Base-by-base conservation (phyloP, 2,888 invertebrate species). In the Drosophila monieri region DNA sequence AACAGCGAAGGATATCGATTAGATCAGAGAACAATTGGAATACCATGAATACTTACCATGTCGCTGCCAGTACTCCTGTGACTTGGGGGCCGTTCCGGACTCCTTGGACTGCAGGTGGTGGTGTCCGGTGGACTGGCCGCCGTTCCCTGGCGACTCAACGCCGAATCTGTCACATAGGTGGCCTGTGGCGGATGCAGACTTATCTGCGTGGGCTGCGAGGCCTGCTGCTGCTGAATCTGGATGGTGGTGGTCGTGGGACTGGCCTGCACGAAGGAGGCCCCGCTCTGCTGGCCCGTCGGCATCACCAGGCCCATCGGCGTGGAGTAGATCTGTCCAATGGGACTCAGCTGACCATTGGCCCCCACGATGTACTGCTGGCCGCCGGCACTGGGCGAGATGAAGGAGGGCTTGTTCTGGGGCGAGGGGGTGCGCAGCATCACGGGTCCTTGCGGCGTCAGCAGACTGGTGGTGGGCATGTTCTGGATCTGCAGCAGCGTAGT, bases 41-140 rank as follows among this genome's bases (percentile, higher is more conserved):
- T 2, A 8, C 10, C 4, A 9, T 2, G 0, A 25, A 0, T 32
- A 61, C 74, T 74, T 58, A 92, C 92, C 92, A 92, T 92, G 79
- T 92, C 92, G 81, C 91, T 91, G 25, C 91, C 91, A 49, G 89
- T 90, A 74, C 92, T 92, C 14, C 90, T 89, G 73, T 91, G 90
- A 59, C 91, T 91, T 9, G 90, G 89, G 53, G 91, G 91, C 21
- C 91, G 76, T 61, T 91, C 92, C 4, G 94, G 93, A 59, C 95
- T 95, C 62, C 94, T 92, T 12, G 97, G 96, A 91, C 96, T 96
- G 87, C 95, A 95, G 0, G 97, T 97, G 0, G 97, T 97, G 0
- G 97, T 97, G 86, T 97, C 97, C 0, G 96, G 96, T 6, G 96
- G 96, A 89, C 95, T 95, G 21, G 94, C 94, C 3, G 93, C 92